Percentiles rank a stretch among this genome's conserved stretches.
These are phyloP conservation scores for Euura lappo DNA, from an alignment of 1,140 invertebrate species.

Conservation along the genomic window DNA sequence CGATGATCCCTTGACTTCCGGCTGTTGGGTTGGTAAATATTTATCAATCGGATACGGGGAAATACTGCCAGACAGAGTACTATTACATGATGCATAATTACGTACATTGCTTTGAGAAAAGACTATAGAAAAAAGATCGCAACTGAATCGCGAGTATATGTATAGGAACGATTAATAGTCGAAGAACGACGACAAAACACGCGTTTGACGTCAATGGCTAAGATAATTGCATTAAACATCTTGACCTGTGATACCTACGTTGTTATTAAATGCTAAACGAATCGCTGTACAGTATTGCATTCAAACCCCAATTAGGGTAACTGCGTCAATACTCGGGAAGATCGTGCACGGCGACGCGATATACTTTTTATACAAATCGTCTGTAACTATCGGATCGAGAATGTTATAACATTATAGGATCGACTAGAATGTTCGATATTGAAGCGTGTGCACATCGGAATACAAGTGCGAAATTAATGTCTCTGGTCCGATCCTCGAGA, in stretches of 20 bases:
- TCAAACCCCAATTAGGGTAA: no score
- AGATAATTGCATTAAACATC: constrained; percentile 2
- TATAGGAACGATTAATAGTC: background rate
- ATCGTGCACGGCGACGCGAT: no score
- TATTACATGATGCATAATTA: no score
- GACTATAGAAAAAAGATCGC: no score
- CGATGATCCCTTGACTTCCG: constrained; percentile 6
- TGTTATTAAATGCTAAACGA: background rate
- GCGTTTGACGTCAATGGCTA: background rate
- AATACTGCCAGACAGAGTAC: background rate
- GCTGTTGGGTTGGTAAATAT: constrained; percentile 7
- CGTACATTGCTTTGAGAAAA: no score
- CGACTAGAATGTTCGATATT: background rate
- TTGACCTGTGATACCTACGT: background rate
- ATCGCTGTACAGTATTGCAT: background rate
- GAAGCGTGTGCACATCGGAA: background rate
- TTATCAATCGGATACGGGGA: constrained; percentile 4
- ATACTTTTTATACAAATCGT: background rate
- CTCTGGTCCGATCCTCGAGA: background rate
- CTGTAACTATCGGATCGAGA: background rate
- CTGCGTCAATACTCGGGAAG: no score
- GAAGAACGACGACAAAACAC: background rate
- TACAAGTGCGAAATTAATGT: background rate
- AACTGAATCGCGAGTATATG: background rate
- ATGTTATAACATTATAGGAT: background rate